Percentiles rank a stretch among this genome's conserved stretches.
phyloP scores from a whole-genome alignment of 2,797 vertebrate genomes.

The Spheniscus humboldti region DNA sequence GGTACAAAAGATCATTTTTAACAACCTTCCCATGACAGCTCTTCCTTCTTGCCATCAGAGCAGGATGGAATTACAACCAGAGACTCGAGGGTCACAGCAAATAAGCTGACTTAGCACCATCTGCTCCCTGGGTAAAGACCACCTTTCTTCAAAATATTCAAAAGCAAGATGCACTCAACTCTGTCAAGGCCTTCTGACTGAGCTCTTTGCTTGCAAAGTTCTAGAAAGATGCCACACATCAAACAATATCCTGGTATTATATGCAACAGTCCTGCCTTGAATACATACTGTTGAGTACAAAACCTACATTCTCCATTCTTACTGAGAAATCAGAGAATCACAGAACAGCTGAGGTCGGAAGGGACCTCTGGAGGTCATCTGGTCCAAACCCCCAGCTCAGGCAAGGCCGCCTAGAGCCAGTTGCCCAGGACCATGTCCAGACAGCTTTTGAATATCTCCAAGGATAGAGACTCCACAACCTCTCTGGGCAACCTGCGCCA shows the following conservation, averaged over 20 bases:
- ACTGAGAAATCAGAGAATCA: background rate
- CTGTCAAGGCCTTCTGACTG: background rate
- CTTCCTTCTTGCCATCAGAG: background rate
- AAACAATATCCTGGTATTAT: background rate
- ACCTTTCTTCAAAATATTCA: background rate
- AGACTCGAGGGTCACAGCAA: background rate
- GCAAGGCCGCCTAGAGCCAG: background rate
- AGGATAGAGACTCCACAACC: background rate
- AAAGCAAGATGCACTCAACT: background rate
- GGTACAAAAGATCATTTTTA: background rate
- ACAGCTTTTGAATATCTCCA: background rate
- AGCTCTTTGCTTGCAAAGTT: background rate
- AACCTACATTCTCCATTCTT: background rate
- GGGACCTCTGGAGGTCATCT: background rate
- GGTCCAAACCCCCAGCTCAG: background rate
- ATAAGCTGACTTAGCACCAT: background rate
- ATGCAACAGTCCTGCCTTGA: background rate
- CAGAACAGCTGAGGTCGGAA: background rate
- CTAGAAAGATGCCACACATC: background rate
- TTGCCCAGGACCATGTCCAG: accelerated
- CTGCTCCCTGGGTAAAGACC: background rate
- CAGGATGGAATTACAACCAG: background rate
- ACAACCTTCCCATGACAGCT: background rate
- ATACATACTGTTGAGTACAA: background rate
- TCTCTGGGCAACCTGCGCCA: background rate